A percentile compares a stretch with the other conserved stretches of the same genome.
Conservation (phyloP, 92 coral and sea anemone species). For the Zoanthus sansibaricus region DNA sequence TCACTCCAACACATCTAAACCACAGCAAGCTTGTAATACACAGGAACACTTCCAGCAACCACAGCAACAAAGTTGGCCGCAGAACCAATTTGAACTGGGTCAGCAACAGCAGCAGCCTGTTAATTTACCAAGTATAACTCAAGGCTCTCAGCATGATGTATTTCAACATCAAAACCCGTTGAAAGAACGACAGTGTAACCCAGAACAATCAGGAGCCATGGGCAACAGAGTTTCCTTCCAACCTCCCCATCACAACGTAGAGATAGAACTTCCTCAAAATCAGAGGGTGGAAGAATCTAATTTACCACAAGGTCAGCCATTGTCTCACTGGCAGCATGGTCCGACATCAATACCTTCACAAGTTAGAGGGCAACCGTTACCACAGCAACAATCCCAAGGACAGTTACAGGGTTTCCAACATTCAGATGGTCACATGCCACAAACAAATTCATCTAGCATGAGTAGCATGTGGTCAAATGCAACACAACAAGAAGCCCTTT, state of each 20-base stretch:
- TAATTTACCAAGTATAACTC: slow-evolving; percentile 20
- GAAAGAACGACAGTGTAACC: slow-evolving; percentile 2
- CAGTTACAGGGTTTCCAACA: slow-evolving; percentile 58
- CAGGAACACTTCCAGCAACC: slow-evolving; percentile 53
- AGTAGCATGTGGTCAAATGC: slow-evolving; percentile 16
- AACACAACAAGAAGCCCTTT: slow-evolving; percentile 24
- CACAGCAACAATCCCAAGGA: slow-evolving; percentile 57
- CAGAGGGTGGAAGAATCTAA: slow-evolving; percentile 18
- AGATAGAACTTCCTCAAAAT: slow-evolving; percentile 15
- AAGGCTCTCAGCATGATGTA: slow-evolving; percentile 28
- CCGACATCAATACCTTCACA: slow-evolving; percentile 31
- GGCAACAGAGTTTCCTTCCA: slow-evolving; percentile 32
- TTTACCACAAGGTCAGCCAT: slow-evolving; percentile 35
- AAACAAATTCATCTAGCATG: slow-evolving; percentile 17
- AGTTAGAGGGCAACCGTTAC: not conserved
- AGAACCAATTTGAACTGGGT: slow-evolving; percentile 48
- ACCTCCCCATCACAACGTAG: slow-evolving; percentile 10
- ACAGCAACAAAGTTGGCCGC: slow-evolving; percentile 54
- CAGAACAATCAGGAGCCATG: slow-evolving; percentile 5
- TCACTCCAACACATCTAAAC: slow-evolving; percentile 18
- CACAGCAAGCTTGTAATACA: slow-evolving; percentile 25
- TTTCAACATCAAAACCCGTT: slow-evolving; percentile 23
- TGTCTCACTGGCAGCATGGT: slow-evolving; percentile 46
- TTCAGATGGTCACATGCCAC: slow-evolving; percentile 21
- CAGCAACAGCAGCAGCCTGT: slow-evolving; percentile 30